Conservation (phyloP, 2,113 vertebrate species). For the Notarius quadriscutis region DNA sequence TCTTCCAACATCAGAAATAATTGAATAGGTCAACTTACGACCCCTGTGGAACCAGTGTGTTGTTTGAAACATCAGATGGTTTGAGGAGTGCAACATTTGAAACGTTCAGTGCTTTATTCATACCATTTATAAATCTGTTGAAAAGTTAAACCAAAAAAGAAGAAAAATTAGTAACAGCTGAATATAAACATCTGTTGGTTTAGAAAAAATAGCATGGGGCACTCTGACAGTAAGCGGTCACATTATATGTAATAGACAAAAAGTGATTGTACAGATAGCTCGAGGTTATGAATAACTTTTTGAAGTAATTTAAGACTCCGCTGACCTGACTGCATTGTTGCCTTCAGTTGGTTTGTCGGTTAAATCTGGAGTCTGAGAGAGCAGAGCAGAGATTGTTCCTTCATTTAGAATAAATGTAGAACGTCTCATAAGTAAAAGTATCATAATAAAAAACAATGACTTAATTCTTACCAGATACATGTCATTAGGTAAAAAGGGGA, state of each 20-base stretch:
- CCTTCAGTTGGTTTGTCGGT: slow-evolving; percentile 80
- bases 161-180: not conserved
- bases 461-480: slow-evolving; percentile 64
- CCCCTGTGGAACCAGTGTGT: slow-evolving; percentile 67
- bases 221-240: not conserved
- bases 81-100: slow-evolving; percentile 49
- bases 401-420: not conserved
- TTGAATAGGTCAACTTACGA: slow-evolving; percentile 58
- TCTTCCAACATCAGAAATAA: not conserved
- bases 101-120: slow-evolving; percentile 61
- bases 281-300: not conserved
- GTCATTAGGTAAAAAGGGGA: not conserved
- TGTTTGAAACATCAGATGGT: slow-evolving; percentile 63
- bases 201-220: not conserved
- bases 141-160: not conserved
- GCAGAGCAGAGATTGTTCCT: slow-evolving; percentile 7
- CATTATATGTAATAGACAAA: not conserved
- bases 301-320: not conserved
- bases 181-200: too few species aligned
- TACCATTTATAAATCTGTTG: slow-evolving; percentile 84
- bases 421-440: too few species aligned
- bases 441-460: not conserved
- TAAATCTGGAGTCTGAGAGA: slow-evolving; percentile 65
- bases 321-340: slow-evolving; percentile 82
- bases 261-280: not conserved